Evolutionary conservation across 37 sponge, comb jelly and placozoan species (phyloP), one percentile per base, ranked within the genome.

Genomic region (Halichondria panicea): DNA sequence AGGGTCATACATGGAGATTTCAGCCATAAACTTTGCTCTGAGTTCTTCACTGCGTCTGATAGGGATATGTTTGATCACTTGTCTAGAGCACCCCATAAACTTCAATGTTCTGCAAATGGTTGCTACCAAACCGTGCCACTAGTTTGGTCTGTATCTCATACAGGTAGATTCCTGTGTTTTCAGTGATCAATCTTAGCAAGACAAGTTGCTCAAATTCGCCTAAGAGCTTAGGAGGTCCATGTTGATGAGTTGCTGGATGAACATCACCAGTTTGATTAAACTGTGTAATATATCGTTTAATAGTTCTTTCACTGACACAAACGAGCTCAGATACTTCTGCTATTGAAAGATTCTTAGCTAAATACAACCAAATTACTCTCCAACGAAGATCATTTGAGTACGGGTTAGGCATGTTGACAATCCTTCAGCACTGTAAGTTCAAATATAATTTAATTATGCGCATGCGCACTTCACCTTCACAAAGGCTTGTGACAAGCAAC

Each of bases 21-120:
- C 68, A 2, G 78, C 68, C 78, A 78, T 78, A 32, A 67, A 78
- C 25, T 24, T 52, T 35, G 68, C 68, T 48, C 78, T 66, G 8
- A 22, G 4, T 8, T 5, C 78, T 9, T 78, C 78, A 39, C 43
- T 55, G 8, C 30, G 66, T 33, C 67, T 68, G 21, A 78, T 7
- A 7, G 78, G 68, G 54, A 66, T 31, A 66, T 55, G 58, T n/a
- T 54, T 55, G 25, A 78, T 66, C 3, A 38, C 43, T 54, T 78
- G 68, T 38, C 68, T 7, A 30, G 68, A 55, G 68, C 78, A 78
- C 1, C 68, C 78, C 68, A 78, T 78, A 25, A 37, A 54, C 22
- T 67, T 65, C 3, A 78, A 42, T 28, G 78, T 66, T 44, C 55
- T 28, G 34, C 78, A 78, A 12, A 35, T 76, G 1, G 76, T 76